phyloP scores from a whole-genome alignment of 1,140 invertebrate species.

The Pantala flavescens region DNA sequence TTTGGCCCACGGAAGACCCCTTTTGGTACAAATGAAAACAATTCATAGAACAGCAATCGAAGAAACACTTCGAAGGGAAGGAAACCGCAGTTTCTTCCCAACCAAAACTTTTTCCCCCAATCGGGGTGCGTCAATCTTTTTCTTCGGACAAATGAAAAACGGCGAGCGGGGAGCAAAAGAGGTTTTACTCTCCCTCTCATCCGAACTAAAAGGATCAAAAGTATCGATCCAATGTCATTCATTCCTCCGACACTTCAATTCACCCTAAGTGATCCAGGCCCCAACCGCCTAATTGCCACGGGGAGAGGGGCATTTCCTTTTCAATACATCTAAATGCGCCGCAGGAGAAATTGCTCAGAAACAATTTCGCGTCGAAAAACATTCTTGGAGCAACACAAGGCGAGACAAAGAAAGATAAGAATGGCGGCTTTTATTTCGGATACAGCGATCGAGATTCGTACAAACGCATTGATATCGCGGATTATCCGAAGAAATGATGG shows the following conservation, averaged over 20 bases:
- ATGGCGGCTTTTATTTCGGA: too few relatives aligned
- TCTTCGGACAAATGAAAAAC: conserved; percentile 6
- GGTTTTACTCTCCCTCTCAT: not conserved
- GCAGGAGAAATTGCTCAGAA: not conserved
- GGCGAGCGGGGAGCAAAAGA: not conserved
- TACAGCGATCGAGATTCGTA: too few relatives aligned
- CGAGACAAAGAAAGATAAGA: too few relatives aligned
- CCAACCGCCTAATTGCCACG: not conserved
- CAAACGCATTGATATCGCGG: too few relatives aligned
- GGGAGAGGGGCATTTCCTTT: not conserved
- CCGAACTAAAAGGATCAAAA: conserved; percentile 6
- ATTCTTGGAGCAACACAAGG: too few relatives aligned
- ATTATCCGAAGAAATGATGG: too few relatives aligned
- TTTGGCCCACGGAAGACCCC: too few relatives aligned
- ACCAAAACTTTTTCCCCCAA: not conserved
- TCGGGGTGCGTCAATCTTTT: not conserved
- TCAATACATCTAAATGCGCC: not conserved
- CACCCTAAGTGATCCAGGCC: not conserved
- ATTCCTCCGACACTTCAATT: conserved; percentile 1
- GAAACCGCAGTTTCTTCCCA: too few relatives aligned
- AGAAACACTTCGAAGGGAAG: too few relatives aligned
- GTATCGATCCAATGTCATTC: conserved; percentile 5
- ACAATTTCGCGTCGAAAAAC: not conserved
- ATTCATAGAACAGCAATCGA: too few relatives aligned
- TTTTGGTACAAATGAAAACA: too few relatives aligned